These are phyloP conservation scores for Muntiacus muntjak DNA, from an alignment of 2,113 vertebrate species.

Conservation along the genomic window DNA sequence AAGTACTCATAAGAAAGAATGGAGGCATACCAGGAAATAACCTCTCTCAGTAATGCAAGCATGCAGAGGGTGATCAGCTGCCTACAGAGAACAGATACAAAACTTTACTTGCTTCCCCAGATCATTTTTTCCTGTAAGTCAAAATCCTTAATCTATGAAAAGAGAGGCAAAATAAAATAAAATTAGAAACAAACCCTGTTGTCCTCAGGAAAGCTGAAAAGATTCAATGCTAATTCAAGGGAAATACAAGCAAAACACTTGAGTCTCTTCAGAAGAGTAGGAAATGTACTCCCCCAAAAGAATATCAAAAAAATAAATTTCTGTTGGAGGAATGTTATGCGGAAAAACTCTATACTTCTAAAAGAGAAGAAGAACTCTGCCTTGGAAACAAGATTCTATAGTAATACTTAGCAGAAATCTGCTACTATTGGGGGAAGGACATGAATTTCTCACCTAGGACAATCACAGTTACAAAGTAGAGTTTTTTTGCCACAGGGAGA, in stretches of 20 bases:
- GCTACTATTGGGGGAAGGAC: background rate
- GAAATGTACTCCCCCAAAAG: background rate
- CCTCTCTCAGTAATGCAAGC: background rate
- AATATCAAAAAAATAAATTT: background rate
- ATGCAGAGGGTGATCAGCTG: background rate
- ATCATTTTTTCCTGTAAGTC: background rate
- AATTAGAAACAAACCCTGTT: background rate
- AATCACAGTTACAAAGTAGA: background rate
- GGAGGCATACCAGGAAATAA: background rate
- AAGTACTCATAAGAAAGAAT: background rate
- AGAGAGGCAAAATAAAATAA: too few species aligned
- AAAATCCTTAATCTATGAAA: background rate
- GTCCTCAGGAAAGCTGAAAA: background rate
- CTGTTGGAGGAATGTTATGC: background rate
- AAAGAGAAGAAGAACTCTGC: background rate
- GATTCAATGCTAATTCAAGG: background rate
- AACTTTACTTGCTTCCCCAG: background rate
- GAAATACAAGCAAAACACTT: background rate
- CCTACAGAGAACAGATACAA: background rate
- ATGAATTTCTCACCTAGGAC: background rate
- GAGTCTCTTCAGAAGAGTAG: background rate
- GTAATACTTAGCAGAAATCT: background rate
- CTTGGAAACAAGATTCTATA: background rate
- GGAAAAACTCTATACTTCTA: background rate
- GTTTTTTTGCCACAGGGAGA: background rate